Conservation (phyloP, 1,140 invertebrate genomes). For the Panagrolaimus sp. region DNA sequence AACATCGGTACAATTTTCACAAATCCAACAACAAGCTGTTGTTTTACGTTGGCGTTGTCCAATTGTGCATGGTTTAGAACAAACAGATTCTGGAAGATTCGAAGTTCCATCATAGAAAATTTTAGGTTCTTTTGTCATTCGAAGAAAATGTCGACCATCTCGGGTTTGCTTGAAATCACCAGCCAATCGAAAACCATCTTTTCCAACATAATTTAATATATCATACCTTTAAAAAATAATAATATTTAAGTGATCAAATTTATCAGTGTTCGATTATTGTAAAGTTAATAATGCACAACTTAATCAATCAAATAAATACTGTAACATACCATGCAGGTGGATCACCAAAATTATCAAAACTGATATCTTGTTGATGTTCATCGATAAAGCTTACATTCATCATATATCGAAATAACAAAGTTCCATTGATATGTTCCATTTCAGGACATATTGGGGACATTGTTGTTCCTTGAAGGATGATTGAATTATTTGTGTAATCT, state of each 20-base stretch:
- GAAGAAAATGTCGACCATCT: slow-evolving; percentile 66
- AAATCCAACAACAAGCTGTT: slow-evolving; percentile 58
- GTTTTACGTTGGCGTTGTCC: slow-evolving; percentile 62
- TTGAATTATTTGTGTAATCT: slow-evolving; percentile 10
- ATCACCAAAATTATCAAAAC: slow-evolving; percentile 76
- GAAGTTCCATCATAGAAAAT: slow-evolving; percentile 57
- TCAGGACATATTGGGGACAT: slow-evolving; percentile 65
- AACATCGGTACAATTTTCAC: slow-evolving; percentile 51
- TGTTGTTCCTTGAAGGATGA: slow-evolving; percentile 52
- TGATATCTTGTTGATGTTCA: slow-evolving; percentile 67
- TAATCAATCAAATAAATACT: no score
- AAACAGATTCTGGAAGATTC: slow-evolving; percentile 65
- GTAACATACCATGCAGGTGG: slow-evolving; percentile 72
- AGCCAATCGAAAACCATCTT: slow-evolving; percentile 68
- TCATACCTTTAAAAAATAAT: slow-evolving; percentile 71
- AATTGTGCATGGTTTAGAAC: slow-evolving; percentile 68
- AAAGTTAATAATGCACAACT: no score
- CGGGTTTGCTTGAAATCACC: slow-evolving; percentile 70
- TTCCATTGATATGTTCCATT: slow-evolving; percentile 69
- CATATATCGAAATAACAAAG: slow-evolving; percentile 68
- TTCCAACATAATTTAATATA: slow-evolving; percentile 74
- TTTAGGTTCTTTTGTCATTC: slow-evolving; percentile 60
- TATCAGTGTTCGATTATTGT: no score
- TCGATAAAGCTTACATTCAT: slow-evolving; percentile 71
- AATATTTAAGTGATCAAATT: background rate